Percentiles rank a stretch among this genome's conserved stretches.
Evolutionary conservation across 2,113 vertebrate species (phyloP).

Genomic region (Tragelaphus buxtoni): DNA sequence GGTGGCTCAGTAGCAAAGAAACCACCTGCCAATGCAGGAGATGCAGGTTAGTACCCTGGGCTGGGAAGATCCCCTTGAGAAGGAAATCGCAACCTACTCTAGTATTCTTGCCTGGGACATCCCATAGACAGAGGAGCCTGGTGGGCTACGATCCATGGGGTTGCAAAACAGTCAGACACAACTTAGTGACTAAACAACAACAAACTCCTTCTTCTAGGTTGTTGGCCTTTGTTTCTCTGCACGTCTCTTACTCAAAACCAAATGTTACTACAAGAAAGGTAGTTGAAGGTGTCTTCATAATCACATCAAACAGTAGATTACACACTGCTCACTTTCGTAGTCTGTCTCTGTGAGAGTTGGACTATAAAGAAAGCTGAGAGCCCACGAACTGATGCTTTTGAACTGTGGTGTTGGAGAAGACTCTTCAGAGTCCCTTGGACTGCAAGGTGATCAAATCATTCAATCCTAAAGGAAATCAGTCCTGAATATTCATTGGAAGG

Average conservation of each 20-base stretch:
- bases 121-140: neutral
- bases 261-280: neutral
- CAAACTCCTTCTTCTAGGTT: neutral
- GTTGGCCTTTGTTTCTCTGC: constrained; percentile 1
- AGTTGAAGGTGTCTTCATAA: neutral
- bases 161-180: neutral
- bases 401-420: neutral
- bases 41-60: neutral
- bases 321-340: neutral
- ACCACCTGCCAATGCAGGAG: neutral
- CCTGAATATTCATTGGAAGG: neutral
- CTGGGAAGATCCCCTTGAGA: neutral
- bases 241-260: neutral
- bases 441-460: neutral
- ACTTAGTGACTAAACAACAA: neutral
- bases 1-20: neutral
- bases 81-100: neutral
- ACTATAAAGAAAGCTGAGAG: neutral
- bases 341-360: neutral
- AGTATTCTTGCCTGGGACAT: neutral
- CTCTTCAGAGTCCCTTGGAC: neutral
- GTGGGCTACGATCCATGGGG: neutral
- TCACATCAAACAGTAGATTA: neutral
- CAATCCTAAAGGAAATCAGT: neutral
- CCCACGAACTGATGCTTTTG: neutral